phyloP scores from a whole-genome alignment of 2,113 vertebrate genomes.

The Parotia lawesii region DNA sequence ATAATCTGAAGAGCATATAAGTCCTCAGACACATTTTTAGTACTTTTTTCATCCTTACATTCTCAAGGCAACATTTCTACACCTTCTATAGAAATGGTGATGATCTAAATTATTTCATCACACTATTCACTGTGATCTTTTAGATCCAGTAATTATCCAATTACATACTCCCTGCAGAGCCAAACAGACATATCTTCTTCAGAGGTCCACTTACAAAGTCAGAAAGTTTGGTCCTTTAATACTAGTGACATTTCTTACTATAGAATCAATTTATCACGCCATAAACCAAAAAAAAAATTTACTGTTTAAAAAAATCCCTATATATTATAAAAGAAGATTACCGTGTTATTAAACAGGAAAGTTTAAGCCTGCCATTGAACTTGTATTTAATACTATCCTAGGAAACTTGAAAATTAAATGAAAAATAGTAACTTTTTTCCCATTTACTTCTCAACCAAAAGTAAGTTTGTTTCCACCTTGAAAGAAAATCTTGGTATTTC shows the following conservation, averaged over 20 bases:
- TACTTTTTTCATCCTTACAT: constrained; percentile 5
- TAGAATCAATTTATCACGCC: not conserved
- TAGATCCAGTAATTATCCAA: not conserved
- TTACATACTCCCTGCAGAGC: not conserved
- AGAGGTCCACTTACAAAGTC: not conserved
- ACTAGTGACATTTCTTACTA: not conserved
- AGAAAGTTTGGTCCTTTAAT: not conserved
- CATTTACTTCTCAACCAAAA: not conserved
- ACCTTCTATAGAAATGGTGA: constrained; percentile 33
- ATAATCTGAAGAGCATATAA: not conserved
- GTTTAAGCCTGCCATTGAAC: not conserved
- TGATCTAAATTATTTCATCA: constrained; percentile 43
- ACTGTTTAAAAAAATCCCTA: not conserved
- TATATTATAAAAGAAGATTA: not conserved
- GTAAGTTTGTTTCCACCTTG: not conserved
- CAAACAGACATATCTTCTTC: not conserved
- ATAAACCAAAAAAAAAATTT: not conserved
- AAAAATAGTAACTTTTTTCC: not conserved
- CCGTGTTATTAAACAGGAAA: not conserved
- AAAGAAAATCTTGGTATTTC: not conserved
- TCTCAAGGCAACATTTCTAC: constrained; percentile 40
- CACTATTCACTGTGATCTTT: constrained; percentile 37
- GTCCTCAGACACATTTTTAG: not conserved
- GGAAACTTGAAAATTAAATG: not conserved
- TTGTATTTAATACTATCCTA: not conserved